These are phyloP conservation scores for Subacronicta megacephala DNA, from an alignment of 2,888 invertebrate genomes.

Conservation along the genomic window DNA sequence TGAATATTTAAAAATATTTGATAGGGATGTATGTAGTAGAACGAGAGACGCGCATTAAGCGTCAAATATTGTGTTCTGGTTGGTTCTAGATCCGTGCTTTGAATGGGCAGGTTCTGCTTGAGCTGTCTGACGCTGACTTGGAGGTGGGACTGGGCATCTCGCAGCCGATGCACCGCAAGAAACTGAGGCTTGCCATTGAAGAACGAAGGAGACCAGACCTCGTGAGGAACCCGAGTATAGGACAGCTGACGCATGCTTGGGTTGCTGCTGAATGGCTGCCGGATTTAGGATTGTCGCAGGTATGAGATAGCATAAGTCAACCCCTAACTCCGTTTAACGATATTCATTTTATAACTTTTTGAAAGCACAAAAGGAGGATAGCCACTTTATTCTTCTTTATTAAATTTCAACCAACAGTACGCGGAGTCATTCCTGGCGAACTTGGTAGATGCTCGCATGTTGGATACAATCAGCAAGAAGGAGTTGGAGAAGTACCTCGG, in stretches of 20 bases:
- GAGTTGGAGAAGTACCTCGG: conserved; percentile 98
- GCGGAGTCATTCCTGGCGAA: conserved; percentile 96
- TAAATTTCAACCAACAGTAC: conserved; percentile 90
- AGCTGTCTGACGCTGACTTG: conserved; percentile 96
- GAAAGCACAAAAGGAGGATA: too few relatives aligned
- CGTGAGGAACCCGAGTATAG: conserved; percentile 96
- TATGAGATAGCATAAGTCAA: conserved; percentile 56
- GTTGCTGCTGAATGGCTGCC: conserved; percentile 98
- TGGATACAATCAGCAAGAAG: conserved; percentile 97
- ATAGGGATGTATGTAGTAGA: conserved; percentile 55
- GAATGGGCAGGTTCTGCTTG: conserved; percentile 95
- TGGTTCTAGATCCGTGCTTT: conserved; percentile 92
- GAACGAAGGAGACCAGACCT: conserved; percentile 96
- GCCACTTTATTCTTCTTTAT: too few relatives aligned
- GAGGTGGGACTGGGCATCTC: conserved; percentile 97
- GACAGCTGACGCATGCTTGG: conserved; percentile 97
- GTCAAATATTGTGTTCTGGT: conserved; percentile 90
- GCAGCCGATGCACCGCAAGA: conserved; percentile 98
- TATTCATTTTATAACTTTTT: too few relatives aligned
- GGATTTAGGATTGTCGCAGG: conserved; percentile 96
- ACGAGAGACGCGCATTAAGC: conserved; percentile 84
- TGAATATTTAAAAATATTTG: conserved; percentile 21
- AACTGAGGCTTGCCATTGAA: conserved; percentile 97
- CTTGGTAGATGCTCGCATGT: conserved; percentile 97
- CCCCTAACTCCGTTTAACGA: too few relatives aligned